These are phyloP conservation scores for Octopus bimaculoides DNA, from an alignment of 1,140 invertebrate genomes.

Conservation along the genomic window DNA sequence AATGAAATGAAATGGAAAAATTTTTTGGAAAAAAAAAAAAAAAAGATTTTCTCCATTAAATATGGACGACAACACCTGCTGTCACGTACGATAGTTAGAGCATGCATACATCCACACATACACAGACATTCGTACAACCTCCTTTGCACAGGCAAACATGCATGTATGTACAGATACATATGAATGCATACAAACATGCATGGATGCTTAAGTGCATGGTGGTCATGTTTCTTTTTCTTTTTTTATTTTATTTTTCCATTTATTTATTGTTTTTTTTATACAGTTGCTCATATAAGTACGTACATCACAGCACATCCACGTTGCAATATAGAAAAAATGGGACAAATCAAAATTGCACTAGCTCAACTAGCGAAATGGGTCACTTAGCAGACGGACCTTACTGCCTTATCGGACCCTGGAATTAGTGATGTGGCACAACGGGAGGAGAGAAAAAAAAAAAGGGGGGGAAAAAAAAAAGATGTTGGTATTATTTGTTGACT, in stretches of 20 bases:
- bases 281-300: not conserved
- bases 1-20: slow-evolving; percentile 8
- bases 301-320: slow-evolving; percentile 6
- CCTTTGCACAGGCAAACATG: not conserved
- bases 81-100: not conserved
- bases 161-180: not conserved
- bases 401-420: not conserved
- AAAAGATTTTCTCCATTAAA: no score
- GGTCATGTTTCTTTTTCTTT: no score
- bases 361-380: not conserved
- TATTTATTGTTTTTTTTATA: not conserved
- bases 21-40: not conserved
- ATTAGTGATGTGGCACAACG: not conserved
- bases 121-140: no score
- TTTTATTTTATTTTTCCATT: no score
- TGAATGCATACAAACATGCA: no score
- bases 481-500: not conserved
- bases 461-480: no score
- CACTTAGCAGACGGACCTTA: not conserved
- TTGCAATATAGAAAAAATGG: slow-evolving; percentile 4
- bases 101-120: not conserved
- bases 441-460: not conserved
- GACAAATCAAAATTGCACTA: slow-evolving; percentile 10
- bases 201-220: no score
- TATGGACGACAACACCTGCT: not conserved